phyloP scores from a whole-genome alignment of 2,888 invertebrate species.

The Ceriagrion tenellum region DNA sequence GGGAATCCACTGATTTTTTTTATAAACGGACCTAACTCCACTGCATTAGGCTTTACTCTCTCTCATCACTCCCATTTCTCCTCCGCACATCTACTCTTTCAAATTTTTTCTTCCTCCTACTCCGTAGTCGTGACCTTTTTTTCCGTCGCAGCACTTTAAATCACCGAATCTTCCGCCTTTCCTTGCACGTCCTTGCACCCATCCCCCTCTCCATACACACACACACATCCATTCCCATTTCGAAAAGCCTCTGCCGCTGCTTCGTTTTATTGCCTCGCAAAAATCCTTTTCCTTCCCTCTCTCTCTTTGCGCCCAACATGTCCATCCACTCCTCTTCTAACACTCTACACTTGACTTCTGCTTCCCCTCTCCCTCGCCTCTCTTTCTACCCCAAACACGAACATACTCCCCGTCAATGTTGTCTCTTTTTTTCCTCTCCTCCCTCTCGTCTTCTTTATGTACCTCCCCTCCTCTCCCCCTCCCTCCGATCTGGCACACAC shows the following conservation, averaged over 20 bases:
- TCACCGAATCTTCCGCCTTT: constrained; percentile 10
- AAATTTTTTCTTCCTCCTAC: background rate
- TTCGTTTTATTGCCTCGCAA: constrained; percentile 21
- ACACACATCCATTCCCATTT: no score
- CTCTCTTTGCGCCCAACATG: background rate
- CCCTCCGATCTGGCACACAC: background rate
- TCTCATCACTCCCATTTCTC: background rate
- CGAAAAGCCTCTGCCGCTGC: background rate
- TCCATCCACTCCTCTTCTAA: background rate
- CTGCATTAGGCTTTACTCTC: background rate
- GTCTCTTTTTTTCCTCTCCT: no score
- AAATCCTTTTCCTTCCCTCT: background rate
- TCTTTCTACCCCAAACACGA: background rate
- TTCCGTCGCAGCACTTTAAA: background rate
- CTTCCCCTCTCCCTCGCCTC: background rate
- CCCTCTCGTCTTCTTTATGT: no score
- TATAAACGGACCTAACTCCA: background rate
- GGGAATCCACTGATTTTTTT: background rate
- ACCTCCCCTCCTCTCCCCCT: background rate
- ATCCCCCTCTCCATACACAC: background rate
- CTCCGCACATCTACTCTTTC: background rate
- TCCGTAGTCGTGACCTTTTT: background rate
- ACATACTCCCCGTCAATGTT: no score
- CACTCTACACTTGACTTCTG: background rate
- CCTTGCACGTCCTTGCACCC: background rate